phyloP scores from a whole-genome alignment of 35 echinoderm and acorn worm species.

The Apostichopus californicus region DNA sequence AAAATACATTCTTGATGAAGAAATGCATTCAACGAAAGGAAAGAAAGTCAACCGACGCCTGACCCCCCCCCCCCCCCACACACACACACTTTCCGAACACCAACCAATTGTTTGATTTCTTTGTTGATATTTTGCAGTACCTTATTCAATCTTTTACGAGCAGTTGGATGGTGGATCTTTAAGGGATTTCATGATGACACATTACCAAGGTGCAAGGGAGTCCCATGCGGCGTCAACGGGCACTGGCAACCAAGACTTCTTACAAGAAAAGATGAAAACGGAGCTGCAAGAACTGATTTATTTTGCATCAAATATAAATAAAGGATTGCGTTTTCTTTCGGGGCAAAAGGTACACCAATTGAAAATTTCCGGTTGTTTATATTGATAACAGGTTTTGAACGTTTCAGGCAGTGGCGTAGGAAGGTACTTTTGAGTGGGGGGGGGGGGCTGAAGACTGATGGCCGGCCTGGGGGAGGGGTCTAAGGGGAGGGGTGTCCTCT shows the following conservation, averaged over 20 bases:
- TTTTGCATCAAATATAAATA: background rate
- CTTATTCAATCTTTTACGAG: background rate
- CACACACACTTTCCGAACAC: too few relatives aligned
- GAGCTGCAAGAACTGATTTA: background rate
- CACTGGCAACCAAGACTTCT: background rate
- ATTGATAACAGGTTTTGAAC: too few relatives aligned
- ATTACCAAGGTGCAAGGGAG: background rate
- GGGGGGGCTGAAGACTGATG: too few relatives aligned
- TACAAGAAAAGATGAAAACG: background rate
- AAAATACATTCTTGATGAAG: background rate
- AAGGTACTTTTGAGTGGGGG: too few relatives aligned
- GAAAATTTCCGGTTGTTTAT: too few relatives aligned
- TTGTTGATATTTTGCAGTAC: background rate
- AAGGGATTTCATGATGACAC: slow-evolving; percentile 1
- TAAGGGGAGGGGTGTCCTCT: too few relatives aligned
- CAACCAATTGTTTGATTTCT: too few relatives aligned
- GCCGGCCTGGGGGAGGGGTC: too few relatives aligned
- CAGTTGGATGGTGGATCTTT: background rate
- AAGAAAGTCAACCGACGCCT: too few relatives aligned
- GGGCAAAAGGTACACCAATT: background rate
- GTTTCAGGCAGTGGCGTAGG: too few relatives aligned
- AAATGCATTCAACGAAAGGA: background rate
- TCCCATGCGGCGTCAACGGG: background rate
- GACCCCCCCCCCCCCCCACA: too few relatives aligned
- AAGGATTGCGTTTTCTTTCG: background rate